Evolutionary conservation across 2,888 invertebrate species (phyloP).

Genomic region (Aradus depressus): DNA sequence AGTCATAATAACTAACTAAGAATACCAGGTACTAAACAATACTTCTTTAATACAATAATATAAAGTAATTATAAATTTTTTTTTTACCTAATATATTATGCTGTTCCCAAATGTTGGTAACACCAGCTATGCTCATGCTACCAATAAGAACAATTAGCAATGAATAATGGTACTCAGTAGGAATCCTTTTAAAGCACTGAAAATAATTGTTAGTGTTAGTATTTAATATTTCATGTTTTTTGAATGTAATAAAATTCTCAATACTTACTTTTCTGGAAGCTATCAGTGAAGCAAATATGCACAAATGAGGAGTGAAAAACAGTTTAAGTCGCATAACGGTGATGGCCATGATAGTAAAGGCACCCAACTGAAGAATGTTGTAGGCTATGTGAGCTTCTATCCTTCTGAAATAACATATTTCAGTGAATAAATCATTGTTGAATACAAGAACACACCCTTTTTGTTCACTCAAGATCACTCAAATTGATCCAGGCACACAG

Average conservation of each 20-base stretch:
- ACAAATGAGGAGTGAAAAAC: conserved; percentile 65
- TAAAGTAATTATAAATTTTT: conserved; percentile 1
- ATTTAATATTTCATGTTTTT: conserved; percentile 3
- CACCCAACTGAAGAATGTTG: conserved; percentile 56
- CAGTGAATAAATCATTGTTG: too few species aligned
- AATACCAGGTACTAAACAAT: too few species aligned
- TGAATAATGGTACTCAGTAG: conserved; percentile 38
- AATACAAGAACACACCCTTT: too few species aligned
- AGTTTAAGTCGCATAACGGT: conserved; percentile 68
- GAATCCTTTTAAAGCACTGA: conserved; percentile 37
- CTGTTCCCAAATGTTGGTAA: conserved; percentile 43
- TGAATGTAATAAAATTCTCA: too few species aligned
- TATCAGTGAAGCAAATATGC: conserved; percentile 57
- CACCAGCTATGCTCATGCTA: conserved; percentile 44
- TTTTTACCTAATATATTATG: conserved; percentile 39
- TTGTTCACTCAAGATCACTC: too few species aligned
- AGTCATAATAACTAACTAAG: too few species aligned
- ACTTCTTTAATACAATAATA: conserved; percentile 3
- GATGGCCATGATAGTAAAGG: conserved; percentile 60
- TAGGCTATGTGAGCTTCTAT: conserved; percentile 52
- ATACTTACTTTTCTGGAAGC: conserved; percentile 49
- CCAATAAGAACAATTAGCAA: conserved; percentile 43
- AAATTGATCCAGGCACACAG: too few species aligned
- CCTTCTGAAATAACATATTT: conserved; percentile 23
- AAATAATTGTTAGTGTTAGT: conserved; percentile 20